Evolutionary conservation across 1,140 invertebrate species (phyloP).

Genomic region (Drosophila kurseongensis): DNA sequence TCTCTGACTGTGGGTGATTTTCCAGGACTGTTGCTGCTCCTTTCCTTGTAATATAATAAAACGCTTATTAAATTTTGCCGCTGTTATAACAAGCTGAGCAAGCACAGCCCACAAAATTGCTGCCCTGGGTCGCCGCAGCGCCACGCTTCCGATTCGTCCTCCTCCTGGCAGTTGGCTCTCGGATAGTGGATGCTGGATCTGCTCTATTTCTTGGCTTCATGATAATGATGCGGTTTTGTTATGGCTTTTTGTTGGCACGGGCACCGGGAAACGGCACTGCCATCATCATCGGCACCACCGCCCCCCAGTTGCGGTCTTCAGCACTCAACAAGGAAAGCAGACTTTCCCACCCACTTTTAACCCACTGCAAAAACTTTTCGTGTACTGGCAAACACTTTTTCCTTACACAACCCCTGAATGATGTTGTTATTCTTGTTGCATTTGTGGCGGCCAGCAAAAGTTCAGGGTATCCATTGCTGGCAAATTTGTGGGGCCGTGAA

Average conservation of each 20-base stretch:
- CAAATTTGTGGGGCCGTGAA: constrained; percentile 17
- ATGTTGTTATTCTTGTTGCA: constrained; percentile 56
- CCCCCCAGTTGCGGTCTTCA: constrained; percentile 51
- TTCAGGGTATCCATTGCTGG: constrained; percentile 50
- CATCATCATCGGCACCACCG: constrained; percentile 49
- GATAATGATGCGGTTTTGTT: constrained; percentile 75
- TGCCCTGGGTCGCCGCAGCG: constrained; percentile 59
- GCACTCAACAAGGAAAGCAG: constrained; percentile 50
- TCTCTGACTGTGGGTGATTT: constrained; percentile 13
- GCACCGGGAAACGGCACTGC: constrained; percentile 24
- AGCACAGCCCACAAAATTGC: constrained; percentile 67
- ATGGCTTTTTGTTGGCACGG: constrained; percentile 68
- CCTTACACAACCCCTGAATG: constrained; percentile 19
- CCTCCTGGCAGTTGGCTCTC: constrained; percentile 6
- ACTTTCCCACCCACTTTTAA: constrained; percentile 9
- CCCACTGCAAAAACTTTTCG: constrained; percentile 58
- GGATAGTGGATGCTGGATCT: constrained; percentile 13
- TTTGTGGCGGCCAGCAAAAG: constrained; percentile 46
- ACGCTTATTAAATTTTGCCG: constrained; percentile 72
- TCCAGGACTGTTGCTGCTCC: constrained; percentile 14
- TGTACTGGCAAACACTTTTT: constrained; percentile 69
- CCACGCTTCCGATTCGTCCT: constrained; percentile 56
- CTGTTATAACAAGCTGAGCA: constrained; percentile 60
- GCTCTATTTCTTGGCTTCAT: constrained; percentile 64
- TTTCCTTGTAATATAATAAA: constrained; percentile 69